Conservation (phyloP, 2,113 vertebrate species). For the Ceyx margarethae region DNA sequence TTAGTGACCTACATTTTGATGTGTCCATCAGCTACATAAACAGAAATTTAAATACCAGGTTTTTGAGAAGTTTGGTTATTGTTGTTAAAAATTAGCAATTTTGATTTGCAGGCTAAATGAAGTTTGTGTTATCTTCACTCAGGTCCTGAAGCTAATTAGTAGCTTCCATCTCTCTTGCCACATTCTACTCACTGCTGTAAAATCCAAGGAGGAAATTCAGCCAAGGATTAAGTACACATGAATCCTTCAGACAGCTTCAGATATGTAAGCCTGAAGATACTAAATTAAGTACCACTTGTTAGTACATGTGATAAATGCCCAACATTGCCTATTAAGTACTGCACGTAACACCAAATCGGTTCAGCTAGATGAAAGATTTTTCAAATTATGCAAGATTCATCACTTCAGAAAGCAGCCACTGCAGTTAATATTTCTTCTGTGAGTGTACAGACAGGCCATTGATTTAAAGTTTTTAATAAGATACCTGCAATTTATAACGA, state of each 20-base stretch:
- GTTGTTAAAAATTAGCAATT: not conserved
- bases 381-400: not conserved
- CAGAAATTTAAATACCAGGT: not conserved
- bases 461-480: not conserved
- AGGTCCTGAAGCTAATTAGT: not conserved
- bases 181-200: not conserved
- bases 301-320: not conserved
- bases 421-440: not conserved
- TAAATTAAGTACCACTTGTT: not conserved
- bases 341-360: not conserved
- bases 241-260: not conserved
- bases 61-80: not conserved
- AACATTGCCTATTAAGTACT: not conserved
- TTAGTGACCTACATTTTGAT: not conserved
- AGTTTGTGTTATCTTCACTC: not conserved
- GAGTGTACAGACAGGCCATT: not conserved
- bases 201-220: not conserved
- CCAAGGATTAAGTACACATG: not conserved
- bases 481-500: not conserved
- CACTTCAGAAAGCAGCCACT: not conserved
- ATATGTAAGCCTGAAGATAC: not conserved
- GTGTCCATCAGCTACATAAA: not conserved
- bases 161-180: not conserved
- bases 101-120: not conserved
- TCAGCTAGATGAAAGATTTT: not conserved